Conservation (phyloP, 23 tunicate species). For the Styela plicata region DNA sequence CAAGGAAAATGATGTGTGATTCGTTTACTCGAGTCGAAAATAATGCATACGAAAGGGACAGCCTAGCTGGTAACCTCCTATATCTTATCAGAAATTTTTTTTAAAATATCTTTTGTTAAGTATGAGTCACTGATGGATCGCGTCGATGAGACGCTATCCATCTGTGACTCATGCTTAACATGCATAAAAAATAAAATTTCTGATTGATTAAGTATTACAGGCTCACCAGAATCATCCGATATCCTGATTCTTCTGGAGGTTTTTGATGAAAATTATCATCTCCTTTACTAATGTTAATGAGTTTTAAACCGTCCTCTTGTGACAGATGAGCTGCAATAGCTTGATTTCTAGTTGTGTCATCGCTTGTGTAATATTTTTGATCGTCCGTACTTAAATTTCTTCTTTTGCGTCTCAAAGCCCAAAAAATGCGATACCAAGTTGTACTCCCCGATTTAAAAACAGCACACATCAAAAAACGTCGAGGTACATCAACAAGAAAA, state of each 20-base stretch:
- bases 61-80: too few species aligned
- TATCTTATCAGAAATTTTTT: too few species aligned
- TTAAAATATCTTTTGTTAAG: too few species aligned
- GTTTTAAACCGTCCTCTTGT: not conserved
- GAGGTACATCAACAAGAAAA: slow-evolving; percentile 21
- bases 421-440: slow-evolving; percentile 7
- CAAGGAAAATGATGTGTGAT: too few species aligned
- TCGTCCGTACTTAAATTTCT: not conserved
- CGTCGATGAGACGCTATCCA: too few species aligned
- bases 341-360: slow-evolving; percentile 4
- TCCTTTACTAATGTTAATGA: not conserved
- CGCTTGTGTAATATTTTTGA: not conserved
- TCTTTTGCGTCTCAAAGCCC: slow-evolving; percentile 21
- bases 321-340: slow-evolving; percentile 3
- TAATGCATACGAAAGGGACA: too few species aligned
- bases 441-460: slow-evolving; percentile 28
- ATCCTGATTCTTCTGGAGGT: slow-evolving; percentile 8
- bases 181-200: too few species aligned
- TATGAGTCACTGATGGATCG: too few species aligned
- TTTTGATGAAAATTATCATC: slow-evolving; percentile 21
- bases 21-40: too few species aligned
- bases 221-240: slow-evolving; percentile 14
- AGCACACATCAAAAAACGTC: slow-evolving; percentile 23
- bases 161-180: too few species aligned
- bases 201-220: too few species aligned